Base-by-base conservation (phyloP, 2,797 vertebrate species). In the Enteromius mattozi region DNA sequence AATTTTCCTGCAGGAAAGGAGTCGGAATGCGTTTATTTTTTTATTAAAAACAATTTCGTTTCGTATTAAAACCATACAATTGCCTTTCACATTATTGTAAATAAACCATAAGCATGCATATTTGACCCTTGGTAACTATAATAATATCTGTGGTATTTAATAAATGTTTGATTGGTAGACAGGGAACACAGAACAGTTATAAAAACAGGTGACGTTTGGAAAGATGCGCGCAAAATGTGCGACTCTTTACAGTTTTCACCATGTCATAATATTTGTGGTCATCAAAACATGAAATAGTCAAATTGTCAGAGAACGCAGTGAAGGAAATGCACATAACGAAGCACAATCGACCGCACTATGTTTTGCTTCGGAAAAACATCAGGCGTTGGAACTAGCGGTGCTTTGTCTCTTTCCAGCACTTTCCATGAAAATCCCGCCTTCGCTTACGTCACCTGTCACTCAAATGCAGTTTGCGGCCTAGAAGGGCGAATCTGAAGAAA, bases 391-490 rank as follows among this genome's bases (percentile, higher is more conserved):
- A 6, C 27, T 30, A 85, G 92, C 35, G 87, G 95, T 89, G 84
- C 88, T 95, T 88, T 87, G 95, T 91, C 68, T 95, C 91, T 88
- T 96, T 96, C 95, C 92, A 95, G 95, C 93, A 94, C 92, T 92
- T 96, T 96, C 95, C 91, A 93, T 89, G 89, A 92, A 93, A 94
- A 93, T 88, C 91, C 93, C 94, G 92, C 94, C 94, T 92, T 74
- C 85, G 51, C 76, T 94, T 92, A 95, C 95, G 94, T 94, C 91
- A 94, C 83, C 0, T 8, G 9, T 61, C 82, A 92, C 91, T 94
- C 93, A 95, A 89, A 89, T 1, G 71, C 92, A 91, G 91, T 85
- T 89, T 80, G 89, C 86, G 84, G 90, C 1, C 7, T 80, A 56
- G 89, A 91, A 86, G 87, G 89, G 40, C 88, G 40, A 72, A 27